phyloP scores from a whole-genome alignment of 2,113 vertebrate genomes.

The Hypanus sabinus region DNA sequence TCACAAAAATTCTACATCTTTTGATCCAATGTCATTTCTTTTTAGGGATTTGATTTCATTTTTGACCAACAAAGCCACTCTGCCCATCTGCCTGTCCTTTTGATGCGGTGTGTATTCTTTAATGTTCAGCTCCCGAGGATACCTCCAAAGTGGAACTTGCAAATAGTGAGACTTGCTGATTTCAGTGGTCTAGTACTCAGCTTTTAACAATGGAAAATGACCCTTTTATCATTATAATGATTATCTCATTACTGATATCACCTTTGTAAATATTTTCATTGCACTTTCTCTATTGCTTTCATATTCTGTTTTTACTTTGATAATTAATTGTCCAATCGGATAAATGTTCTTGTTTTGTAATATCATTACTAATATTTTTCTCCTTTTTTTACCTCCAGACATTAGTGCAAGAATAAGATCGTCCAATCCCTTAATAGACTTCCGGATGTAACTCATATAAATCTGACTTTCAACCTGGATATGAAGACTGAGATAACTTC shows the following conservation, averaged over 20 bases:
- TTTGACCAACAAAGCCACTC: too few relatives aligned
- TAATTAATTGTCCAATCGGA: not conserved
- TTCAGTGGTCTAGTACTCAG: not conserved
- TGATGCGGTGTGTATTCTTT: too few relatives aligned
- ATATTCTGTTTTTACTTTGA: not conserved
- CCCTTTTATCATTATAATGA: not conserved
- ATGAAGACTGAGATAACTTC: constrained; percentile 97
- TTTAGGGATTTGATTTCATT: too few relatives aligned
- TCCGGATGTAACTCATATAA: constrained; percentile 56
- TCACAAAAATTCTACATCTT: too few relatives aligned
- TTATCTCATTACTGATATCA: not conserved
- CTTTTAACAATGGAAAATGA: not conserved
- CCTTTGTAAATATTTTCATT: not conserved
- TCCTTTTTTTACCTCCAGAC: constrained; percentile 50
- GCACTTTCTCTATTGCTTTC: not conserved
- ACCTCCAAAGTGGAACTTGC: too few relatives aligned
- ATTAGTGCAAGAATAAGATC: constrained; percentile 48
- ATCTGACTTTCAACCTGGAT: constrained; percentile 65
- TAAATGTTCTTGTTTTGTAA: not conserved
- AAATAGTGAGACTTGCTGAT: too few relatives aligned
- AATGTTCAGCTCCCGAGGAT: too few relatives aligned
- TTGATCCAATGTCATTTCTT: too few relatives aligned
- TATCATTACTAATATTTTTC: not conserved
- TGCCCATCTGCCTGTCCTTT: too few relatives aligned
- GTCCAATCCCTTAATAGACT: constrained; percentile 67